These are phyloP conservation scores for Danionella cerebrum DNA, from an alignment of 2,113 vertebrate genomes.

Conservation along the genomic window DNA sequence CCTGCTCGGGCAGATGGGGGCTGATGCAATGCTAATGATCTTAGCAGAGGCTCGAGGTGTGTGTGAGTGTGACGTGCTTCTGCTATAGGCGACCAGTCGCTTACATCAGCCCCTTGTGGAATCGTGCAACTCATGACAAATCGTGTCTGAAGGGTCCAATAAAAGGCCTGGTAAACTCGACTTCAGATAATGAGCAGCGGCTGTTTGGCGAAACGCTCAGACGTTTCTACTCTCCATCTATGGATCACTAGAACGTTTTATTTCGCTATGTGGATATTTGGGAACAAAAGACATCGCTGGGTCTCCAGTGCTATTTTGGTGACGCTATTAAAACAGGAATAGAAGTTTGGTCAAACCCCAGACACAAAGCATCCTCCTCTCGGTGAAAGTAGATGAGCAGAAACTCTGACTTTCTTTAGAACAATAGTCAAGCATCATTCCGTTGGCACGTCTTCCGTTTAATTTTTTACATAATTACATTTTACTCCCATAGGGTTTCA, in stretches of 20 bases:
- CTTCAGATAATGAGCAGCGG: conserved; percentile 21
- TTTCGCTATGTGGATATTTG: no score
- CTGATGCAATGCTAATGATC: conserved; percentile 50
- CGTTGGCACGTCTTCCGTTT: neutral
- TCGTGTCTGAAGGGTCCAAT: conserved; percentile 46
- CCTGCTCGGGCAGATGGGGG: conserved; percentile 28
- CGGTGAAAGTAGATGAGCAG: neutral
- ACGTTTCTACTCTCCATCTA: conserved; percentile 14
- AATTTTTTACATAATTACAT: conserved; percentile 18
- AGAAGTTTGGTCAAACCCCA: conserved; percentile 35
- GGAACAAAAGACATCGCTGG: conserved; percentile 35
- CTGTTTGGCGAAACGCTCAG: neutral
- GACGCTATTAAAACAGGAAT: conserved; percentile 31
- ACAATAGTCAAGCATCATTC: conserved; percentile 10
- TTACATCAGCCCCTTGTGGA: conserved; percentile 50
- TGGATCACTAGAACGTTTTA: no score
- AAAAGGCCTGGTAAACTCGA: conserved; percentile 34
- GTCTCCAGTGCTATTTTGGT: conserved; percentile 43
- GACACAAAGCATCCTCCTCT: conserved; percentile 21
- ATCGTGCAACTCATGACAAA: conserved; percentile 48
- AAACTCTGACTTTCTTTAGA: neutral
- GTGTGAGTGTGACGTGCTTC: conserved; percentile 45
- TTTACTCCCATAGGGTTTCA: conserved; percentile 18
- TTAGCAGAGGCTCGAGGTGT: conserved; percentile 47
- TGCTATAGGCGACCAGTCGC: conserved; percentile 45